Percentiles rank a stretch among this genome's conserved stretches.
Evolutionary conservation across 1,140 invertebrate species (phyloP).

Genomic region (Elysia chlorotica): DNA sequence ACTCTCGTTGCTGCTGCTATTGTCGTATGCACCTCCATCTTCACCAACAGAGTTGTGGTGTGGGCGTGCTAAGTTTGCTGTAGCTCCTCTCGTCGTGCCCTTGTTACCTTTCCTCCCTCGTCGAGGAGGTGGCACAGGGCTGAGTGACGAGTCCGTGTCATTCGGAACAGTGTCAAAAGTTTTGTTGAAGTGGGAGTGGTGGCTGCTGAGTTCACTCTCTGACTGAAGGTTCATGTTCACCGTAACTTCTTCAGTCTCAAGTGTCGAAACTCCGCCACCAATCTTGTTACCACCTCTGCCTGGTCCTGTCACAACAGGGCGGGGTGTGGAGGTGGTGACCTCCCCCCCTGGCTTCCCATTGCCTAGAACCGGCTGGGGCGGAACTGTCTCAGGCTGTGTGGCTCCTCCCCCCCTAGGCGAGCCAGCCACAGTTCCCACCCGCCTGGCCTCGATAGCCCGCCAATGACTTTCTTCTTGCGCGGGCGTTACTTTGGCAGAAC

Average conservation of each 20-base stretch:
- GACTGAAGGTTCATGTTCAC: slow-evolving; percentile 44
- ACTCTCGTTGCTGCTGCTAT: neutral
- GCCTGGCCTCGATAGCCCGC: slow-evolving; percentile 27
- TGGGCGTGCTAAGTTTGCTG: slow-evolving; percentile 1
- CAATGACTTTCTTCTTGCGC: slow-evolving; percentile 32
- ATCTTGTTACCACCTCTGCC: too few relatives aligned
- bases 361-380: too few relatives aligned
- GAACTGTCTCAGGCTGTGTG: neutral
- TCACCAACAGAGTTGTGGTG: slow-evolving; percentile 4
- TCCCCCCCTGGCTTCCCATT: too few relatives aligned
- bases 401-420: slow-evolving; percentile 25
- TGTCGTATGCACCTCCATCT: too few relatives aligned
- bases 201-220: slow-evolving; percentile 38
- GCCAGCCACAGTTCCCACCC: slow-evolving; percentile 8
- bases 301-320: too few relatives aligned
- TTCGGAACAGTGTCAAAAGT: slow-evolving; percentile 52
- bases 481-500: too few relatives aligned
- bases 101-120: too few relatives aligned
- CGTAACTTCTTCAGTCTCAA: slow-evolving; percentile 26
- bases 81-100: too few relatives aligned
- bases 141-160: slow-evolving; percentile 49
- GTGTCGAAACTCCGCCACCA: slow-evolving; percentile 5
- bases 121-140: slow-evolving; percentile 26
- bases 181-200: too few relatives aligned
- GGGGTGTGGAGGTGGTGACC: slow-evolving; percentile 1